Evolutionary conservation across 2,113 vertebrate species (phyloP), one percentile per base, ranked within the genome.

Genomic region (Dicerorhinus sumatrensis): DNA sequence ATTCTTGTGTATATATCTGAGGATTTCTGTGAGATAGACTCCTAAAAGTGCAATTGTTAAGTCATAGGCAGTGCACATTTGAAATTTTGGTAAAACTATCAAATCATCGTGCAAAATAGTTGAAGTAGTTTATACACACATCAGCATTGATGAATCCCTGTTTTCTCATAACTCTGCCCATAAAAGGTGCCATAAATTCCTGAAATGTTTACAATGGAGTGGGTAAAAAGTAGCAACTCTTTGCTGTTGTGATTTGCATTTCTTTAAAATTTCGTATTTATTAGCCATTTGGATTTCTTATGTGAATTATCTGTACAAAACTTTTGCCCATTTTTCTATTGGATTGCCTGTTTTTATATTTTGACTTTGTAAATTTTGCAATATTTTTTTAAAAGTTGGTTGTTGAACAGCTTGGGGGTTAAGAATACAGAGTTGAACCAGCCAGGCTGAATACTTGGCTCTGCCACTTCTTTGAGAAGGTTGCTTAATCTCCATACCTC

Each of bases 281-380:
- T 72, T 63, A 76, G 60, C 7, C 17, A n/a, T 86, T 67, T 82
- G 33, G 46, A 23, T 86, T 87, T 86, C 27, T 91, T 72, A 63
- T 63, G 14, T 92, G 20, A 63, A 51, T 91, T 69, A 62, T 8
- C 54, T 81, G 6, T 73, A 73, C 58, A 54, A 54, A 42, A 63
- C 14, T 18, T 89, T 72, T 84, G 54, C 39, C 39, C 31, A 69
- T 42, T 80, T 95, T 86, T 89, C 46, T 87, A 11, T 87, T 88
- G 54, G n/a, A 29, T 58, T 88, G 29, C 48, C 42, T 73, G 17
- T 88, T 77, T 84, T 62, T 48, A 39, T 86, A 7, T 70, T 75
- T 88, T 79, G 54, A 42, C 42, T 81, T 91, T 86, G 39, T 94
- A 42, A 42, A 91, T 87, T 31, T 87, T 94, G 31, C 7, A 81